Evolutionary conservation across 1,140 invertebrate species (phyloP).

Genomic region (Rhyacophila brunnea): DNA sequence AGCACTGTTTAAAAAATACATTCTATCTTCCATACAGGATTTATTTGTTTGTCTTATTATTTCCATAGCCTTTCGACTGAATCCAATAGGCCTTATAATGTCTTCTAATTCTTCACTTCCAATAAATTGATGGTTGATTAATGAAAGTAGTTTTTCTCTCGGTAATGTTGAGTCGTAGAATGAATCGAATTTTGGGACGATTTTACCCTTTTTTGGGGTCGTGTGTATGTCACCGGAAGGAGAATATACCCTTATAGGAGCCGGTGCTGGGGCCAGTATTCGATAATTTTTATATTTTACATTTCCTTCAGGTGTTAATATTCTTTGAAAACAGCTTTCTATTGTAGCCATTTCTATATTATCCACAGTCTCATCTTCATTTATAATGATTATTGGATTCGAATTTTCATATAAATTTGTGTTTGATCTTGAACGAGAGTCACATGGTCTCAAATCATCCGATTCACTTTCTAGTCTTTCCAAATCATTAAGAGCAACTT

Average conservation of each 20-base stretch:
- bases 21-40: slow-evolving; percentile 30
- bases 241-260: slow-evolving; percentile 40
- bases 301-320: slow-evolving; percentile 44
- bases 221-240: slow-evolving; percentile 44
- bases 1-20: slow-evolving; percentile 24
- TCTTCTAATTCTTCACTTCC: slow-evolving; percentile 45
- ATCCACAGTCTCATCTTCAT: slow-evolving; percentile 21
- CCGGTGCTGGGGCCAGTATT: slow-evolving; percentile 39
- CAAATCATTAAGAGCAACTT: slow-evolving; percentile 1
- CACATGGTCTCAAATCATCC: slow-evolving; percentile 7
- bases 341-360: slow-evolving; percentile 40
- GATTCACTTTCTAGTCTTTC: slow-evolving; percentile 9
- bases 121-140: slow-evolving; percentile 45
- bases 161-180: slow-evolving; percentile 40
- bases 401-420: neutral
- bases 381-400: slow-evolving; percentile 26
- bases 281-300: slow-evolving; percentile 44
- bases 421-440: slow-evolving; percentile 6
- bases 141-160: slow-evolving; percentile 44
- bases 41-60: slow-evolving; percentile 19
- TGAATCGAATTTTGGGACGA: slow-evolving; percentile 44
- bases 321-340: slow-evolving; percentile 37
- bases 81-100: slow-evolving; percentile 41
- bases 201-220: slow-evolving; percentile 41
- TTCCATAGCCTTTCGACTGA: slow-evolving; percentile 17